These are phyloP conservation scores for Hypercompe scribonia DNA, from an alignment of 2,888 invertebrate species.

Conservation along the genomic window DNA sequence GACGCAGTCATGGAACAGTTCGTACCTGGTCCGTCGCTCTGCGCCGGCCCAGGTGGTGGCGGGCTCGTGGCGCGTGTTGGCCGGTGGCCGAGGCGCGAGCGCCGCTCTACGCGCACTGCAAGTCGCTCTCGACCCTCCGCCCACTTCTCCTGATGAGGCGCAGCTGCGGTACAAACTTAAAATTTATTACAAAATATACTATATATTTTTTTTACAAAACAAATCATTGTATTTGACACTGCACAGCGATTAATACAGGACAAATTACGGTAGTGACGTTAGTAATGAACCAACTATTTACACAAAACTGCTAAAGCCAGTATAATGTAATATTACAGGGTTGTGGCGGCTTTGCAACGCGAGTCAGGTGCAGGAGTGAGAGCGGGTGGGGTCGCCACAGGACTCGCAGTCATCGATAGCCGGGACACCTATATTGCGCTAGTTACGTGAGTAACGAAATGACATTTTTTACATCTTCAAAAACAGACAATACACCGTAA, in stretches of 20 bases:
- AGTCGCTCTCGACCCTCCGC: conserved; percentile 59
- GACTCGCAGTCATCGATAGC: conserved; percentile 88
- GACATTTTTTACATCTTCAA: not conserved
- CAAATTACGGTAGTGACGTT: not conserved
- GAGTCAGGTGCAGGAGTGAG: conserved; percentile 39
- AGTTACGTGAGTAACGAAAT: conserved; percentile 86
- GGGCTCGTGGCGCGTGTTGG: conserved; percentile 63
- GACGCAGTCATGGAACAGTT: conserved; percentile 42
- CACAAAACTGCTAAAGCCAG: not conserved
- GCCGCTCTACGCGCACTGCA: conserved; percentile 52
- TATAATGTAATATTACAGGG: conserved; percentile 48
- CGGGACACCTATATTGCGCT: conserved; percentile 89
- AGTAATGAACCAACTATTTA: not conserved
- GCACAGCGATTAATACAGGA: not conserved
- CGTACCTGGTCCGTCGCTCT: conserved; percentile 26
- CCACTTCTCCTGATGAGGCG: conserved; percentile 48
- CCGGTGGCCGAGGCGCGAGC: conserved; percentile 58
- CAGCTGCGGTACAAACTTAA: conserved; percentile 41
- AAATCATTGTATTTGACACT: not conserved
- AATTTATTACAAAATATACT: not conserved
- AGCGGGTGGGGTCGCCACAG: conserved; percentile 74
- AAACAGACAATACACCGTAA: no score
- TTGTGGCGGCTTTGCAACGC: conserved; percentile 60
- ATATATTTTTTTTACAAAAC: not conserved
- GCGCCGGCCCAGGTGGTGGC: conserved; percentile 31